Evolutionary conservation across 1,140 invertebrate species (phyloP).

Genomic region (Temnothorax curvispinosus): DNA sequence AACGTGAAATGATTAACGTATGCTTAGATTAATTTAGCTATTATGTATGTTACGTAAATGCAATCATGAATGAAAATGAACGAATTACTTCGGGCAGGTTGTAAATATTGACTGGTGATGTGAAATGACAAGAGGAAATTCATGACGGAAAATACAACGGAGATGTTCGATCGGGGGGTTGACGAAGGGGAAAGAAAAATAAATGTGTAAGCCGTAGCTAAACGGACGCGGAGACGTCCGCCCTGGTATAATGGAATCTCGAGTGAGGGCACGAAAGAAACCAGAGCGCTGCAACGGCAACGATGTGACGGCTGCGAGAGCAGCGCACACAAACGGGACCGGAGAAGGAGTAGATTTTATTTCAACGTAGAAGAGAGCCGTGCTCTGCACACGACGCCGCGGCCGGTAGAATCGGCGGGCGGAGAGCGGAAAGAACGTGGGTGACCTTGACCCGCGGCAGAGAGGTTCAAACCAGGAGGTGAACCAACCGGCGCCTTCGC

Average conservation of each 20-base stretch:
- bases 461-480: constrained; percentile 60
- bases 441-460: constrained; percentile 62
- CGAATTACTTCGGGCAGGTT: constrained; percentile 1
- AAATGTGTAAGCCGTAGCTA: background rate
- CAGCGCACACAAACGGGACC: background rate
- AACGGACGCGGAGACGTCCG: background rate
- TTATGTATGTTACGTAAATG: background rate
- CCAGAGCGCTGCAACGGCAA: background rate
- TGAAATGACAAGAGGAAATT: background rate
- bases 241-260: constrained; percentile 7
- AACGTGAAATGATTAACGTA: background rate
- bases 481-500: constrained; percentile 52
- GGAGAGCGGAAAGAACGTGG: background rate
- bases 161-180: background rate
- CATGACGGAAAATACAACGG: background rate
- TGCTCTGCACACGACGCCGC: background rate
- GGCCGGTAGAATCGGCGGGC: background rate
- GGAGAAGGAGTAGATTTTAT: constrained; percentile 21
- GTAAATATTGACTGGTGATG: constrained; percentile 1
- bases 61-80: background rate
- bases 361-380: background rate
- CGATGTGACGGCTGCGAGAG: background rate
- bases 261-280: background rate
- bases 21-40: constrained; percentile 5
- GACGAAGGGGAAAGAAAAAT: background rate